Percentiles rank a stretch among this genome's conserved stretches.
Conservation (phyloP, 1,140 invertebrate species). For the Chlorops oryzae region DNA sequence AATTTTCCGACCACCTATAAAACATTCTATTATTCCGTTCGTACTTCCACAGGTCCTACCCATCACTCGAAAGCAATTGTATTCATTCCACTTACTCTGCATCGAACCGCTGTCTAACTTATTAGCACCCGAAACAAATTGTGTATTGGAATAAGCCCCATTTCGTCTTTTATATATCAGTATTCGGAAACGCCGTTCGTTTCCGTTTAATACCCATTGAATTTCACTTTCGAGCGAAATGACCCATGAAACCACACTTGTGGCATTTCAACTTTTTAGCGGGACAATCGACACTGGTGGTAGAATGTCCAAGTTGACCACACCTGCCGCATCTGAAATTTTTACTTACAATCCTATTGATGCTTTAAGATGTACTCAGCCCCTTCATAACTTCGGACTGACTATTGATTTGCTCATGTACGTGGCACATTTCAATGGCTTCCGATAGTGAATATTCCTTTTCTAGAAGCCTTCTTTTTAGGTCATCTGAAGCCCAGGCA, state of each 20-base stretch:
- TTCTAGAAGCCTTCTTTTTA: conserved; percentile 21
- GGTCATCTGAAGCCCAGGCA: conserved; percentile 16
- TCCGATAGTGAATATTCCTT: no score
- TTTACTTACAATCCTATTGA: no score
- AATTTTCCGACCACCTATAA: conserved; percentile 6
- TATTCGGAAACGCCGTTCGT: no score
- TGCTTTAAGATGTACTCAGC: no score
- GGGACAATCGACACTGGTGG: conserved; percentile 9
- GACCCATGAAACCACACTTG: conserved; percentile 12
- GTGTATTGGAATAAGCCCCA: no score
- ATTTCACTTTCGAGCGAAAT: conserved; percentile 16
- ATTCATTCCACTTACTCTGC: conserved; percentile 13
- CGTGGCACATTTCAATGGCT: no score
- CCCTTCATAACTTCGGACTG: no score
- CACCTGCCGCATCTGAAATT: conserved; percentile 14
- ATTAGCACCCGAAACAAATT: no score
- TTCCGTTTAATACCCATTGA: conserved; percentile 9
- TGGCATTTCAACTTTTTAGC: conserved; percentile 9
- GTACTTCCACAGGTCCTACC: background rate
- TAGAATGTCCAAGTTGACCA: conserved; percentile 13
- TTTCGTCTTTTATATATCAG: no score
- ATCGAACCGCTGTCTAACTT: no score
- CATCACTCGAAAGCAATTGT: conserved; percentile 1
- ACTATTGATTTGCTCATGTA: no score
- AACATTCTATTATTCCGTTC: conserved; percentile 9